Base-by-base conservation (phyloP, 2,888 invertebrate genomes). In the Diloba caeruleocephala region DNA sequence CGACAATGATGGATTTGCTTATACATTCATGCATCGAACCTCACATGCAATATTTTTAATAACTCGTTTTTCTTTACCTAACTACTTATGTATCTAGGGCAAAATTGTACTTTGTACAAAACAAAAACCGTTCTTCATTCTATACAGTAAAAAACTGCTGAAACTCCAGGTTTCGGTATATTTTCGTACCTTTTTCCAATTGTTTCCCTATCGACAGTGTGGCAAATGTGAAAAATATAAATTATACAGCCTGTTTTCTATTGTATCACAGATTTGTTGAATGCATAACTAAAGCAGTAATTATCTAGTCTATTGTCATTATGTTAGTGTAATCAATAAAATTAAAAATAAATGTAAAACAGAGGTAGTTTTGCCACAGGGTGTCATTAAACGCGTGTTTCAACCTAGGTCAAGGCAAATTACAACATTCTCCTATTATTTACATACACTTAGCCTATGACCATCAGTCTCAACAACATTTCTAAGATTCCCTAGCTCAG, bases 71-170 rank as follows among this genome's bases (percentile, higher is more conserved):
- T 46, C 75, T 86, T 91, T 87, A 90, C 91, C 93, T 94, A 94
- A 90, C 93, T 93, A 94, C 92, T 92, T 93, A 93, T 87, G 89
- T 85, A 76, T 87, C 89, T 93, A 93, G 88, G 91, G 91, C 92
- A 88, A 89, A 65, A 89, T 90, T 92, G 93, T 93, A 94, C 93
- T 94, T 93, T 87, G 93, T 94, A 94, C 94, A 93, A 90, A 91
- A 85, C 84, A 81, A 83, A 90, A 90, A 88, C 87, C 87, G 83
- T 87, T 79, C 82, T 69, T 65, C 78, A 79, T 82, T 81, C 75
- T 85, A 86, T 85, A 87, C 87, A 85, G 83, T 84, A 85, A 78
- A 85, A 84, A 87, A 85, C 85, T 84, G 86, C 74, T 75, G 80
- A 79, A 82, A 79, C 63, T 79, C 78, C 77, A 81, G 75, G 46